Percentiles rank a stretch among this genome's conserved stretches.
Conservation (phyloP, 2,888 invertebrate species). For the Homarus gammarus region DNA sequence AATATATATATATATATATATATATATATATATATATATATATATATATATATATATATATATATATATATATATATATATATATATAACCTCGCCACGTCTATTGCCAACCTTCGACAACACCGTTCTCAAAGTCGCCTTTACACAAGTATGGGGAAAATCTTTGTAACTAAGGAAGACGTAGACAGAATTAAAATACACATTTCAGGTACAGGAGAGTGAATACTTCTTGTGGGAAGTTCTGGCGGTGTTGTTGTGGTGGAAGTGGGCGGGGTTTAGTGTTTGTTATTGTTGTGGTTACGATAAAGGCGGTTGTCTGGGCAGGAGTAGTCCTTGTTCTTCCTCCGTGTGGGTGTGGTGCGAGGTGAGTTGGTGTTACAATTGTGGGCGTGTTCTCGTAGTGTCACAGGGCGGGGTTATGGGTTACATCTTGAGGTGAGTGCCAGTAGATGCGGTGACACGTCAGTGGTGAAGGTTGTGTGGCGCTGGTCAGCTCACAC, state of each 20-base stretch:
- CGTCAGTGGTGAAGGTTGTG: constrained; percentile 42
- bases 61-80: too few relatives aligned
- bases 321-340: constrained; percentile 17
- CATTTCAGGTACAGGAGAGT: not conserved
- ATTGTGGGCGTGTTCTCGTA: constrained; percentile 46
- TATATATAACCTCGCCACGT: too few relatives aligned
- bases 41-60: too few relatives aligned
- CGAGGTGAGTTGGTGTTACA: not conserved
- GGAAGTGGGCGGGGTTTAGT: constrained; percentile 32
- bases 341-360: constrained; percentile 42
- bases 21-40: too few relatives aligned
- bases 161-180: too few relatives aligned
- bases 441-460: constrained; percentile 60
- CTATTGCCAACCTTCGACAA: too few relatives aligned
- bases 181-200: too few relatives aligned
- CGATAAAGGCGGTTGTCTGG: constrained; percentile 28
- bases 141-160: too few relatives aligned
- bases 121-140: too few relatives aligned
- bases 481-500: constrained; percentile 46
- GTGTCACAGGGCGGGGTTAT: constrained; percentile 55
- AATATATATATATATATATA: too few relatives aligned
- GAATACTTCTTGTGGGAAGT: not conserved
- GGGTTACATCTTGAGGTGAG: constrained; percentile 14
- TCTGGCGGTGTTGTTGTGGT: not conserved
- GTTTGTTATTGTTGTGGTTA: constrained; percentile 58